phyloP scores from a whole-genome alignment of 1,140 invertebrate species.

The Brachionus sp. region DNA sequence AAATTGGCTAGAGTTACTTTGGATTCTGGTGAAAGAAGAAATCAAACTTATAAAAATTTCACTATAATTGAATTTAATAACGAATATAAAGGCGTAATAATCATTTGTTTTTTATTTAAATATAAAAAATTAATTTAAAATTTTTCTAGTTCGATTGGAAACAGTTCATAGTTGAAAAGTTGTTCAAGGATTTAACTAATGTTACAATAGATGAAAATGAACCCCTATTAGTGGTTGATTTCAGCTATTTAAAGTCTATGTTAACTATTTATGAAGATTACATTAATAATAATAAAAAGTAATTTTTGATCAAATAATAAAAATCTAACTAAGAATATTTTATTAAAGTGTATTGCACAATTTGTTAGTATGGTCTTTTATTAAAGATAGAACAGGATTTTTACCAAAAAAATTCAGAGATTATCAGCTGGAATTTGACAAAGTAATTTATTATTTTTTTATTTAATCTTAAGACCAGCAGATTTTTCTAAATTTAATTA shows the following conservation, averaged over 20 bases:
- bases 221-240: conserved; percentile 18
- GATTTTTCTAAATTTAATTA: no score
- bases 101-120: background rate
- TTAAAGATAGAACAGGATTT: conserved; percentile 10
- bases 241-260: conserved; percentile 8
- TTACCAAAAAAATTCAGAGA: conserved; percentile 35
- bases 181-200: background rate
- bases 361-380: conserved; percentile 30
- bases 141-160: conserved; percentile 34
- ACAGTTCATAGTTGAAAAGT: background rate
- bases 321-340: background rate
- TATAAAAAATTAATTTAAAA: background rate
- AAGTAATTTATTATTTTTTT: no score
- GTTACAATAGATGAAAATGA: background rate
- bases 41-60: conserved; percentile 37
- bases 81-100: background rate
- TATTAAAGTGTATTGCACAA: background rate
- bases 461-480: no score
- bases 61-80: background rate
- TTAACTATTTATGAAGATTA: background rate
- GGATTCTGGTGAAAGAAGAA: conserved; percentile 33
- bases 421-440: conserved; percentile 30
- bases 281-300: conserved; percentile 13
- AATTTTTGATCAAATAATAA: background rate
- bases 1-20: conserved; percentile 7